A percentile compares a stretch with the other conserved stretches of the same genome.
phyloP scores from a whole-genome alignment of 2,113 vertebrate species.

The Neolamprologus fasciatus region DNA sequence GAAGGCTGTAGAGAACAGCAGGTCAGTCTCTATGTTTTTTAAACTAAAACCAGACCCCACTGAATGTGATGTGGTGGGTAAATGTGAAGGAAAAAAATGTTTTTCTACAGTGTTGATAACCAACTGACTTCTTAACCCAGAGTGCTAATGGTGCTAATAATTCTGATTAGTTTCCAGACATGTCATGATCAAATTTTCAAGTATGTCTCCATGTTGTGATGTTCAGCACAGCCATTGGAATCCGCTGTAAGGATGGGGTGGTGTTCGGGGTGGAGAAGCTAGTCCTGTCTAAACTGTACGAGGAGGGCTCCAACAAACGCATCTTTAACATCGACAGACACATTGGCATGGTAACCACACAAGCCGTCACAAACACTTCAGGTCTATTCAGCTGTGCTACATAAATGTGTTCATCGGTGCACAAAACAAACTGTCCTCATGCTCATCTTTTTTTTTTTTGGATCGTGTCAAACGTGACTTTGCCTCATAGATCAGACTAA shows the following conservation, averaged over 20 bases:
- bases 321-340: constrained; percentile 98
- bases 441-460: not conserved
- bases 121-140: not conserved
- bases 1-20: constrained; percentile 98
- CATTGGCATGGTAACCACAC: constrained; percentile 88
- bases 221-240: constrained; percentile 90
- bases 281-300: constrained; percentile 97
- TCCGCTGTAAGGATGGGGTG: constrained; percentile 94
- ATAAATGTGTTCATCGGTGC: not conserved
- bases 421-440: accelerated
- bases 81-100: not conserved
- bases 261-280: constrained; percentile 98
- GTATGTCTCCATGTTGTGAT: not conserved
- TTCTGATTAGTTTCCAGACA: not conserved
- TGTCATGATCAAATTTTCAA: not conserved
- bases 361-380: not conserved
- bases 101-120: not conserved
- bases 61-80: not conserved
- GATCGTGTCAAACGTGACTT: accelerated
- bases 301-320: constrained; percentile 95
- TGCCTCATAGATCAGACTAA: not conserved
- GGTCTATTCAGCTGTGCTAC: not conserved
- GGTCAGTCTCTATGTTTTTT: constrained; percentile 61
- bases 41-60: not conserved
- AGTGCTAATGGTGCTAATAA: not conserved